Percentiles rank a stretch among this genome's conserved stretches.
Evolutionary conservation across 2,888 invertebrate genomes (phyloP).

Genomic region (Plagodis dolabraria): DNA sequence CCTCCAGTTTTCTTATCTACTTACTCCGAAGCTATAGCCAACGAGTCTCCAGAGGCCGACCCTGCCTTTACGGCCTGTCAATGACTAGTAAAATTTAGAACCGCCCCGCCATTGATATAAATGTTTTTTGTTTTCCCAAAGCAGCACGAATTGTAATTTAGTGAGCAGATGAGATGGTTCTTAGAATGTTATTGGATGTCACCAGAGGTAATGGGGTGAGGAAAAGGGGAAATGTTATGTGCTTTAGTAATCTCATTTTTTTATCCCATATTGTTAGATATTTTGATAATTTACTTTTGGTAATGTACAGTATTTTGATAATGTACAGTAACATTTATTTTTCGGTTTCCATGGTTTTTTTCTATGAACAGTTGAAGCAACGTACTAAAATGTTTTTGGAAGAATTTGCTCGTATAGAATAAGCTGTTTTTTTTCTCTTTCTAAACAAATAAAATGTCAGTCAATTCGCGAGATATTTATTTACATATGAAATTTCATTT

Average conservation of each 20-base stretch:
- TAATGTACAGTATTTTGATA: too few relatives aligned
- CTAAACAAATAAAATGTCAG: too few relatives aligned
- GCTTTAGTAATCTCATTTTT: not conserved
- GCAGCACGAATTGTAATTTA: conserved; percentile 82
- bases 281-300: too few relatives aligned
- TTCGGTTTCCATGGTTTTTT: too few relatives aligned
- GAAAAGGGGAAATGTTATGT: conserved; percentile 9
- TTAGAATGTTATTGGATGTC: conserved; percentile 48
- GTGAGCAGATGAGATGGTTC: conserved; percentile 64
- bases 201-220: conserved; percentile 35
- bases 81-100: conserved; percentile 84
- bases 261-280: not conserved
- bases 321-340: too few relatives aligned
- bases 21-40: conserved; percentile 64
- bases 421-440: too few relatives aligned
- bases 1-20: conserved; percentile 79
- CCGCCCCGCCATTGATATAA: conserved; percentile 82
- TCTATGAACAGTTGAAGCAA: too few relatives aligned
- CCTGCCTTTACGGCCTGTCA: conserved; percentile 82
- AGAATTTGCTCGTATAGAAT: too few relatives aligned
- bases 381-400: too few relatives aligned
- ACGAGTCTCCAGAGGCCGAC: conserved; percentile 72
- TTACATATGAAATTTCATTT: too few relatives aligned
- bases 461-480: too few relatives aligned
- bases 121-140: conserved; percentile 85